Conservation (phyloP, 2,797 vertebrate species). For the Carcharodon carcharias region DNA sequence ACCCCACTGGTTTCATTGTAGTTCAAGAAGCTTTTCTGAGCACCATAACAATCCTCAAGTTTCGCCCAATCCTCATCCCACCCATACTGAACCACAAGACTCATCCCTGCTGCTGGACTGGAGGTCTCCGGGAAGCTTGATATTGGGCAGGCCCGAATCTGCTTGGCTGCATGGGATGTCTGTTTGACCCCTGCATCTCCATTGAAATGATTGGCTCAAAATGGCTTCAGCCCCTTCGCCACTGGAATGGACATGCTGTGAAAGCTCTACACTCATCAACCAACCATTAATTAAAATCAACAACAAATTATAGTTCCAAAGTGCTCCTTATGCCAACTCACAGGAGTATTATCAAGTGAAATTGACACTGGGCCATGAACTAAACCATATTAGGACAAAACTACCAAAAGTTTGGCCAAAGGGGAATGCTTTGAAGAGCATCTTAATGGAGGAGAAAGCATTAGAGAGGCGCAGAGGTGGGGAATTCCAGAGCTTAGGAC, state of each 20-base stretch:
- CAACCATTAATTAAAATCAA: not conserved
- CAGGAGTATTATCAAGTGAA: not conserved
- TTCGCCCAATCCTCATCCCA: too few species aligned
- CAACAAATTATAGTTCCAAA: not conserved
- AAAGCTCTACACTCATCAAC: not conserved
- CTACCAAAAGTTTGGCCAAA: not conserved
- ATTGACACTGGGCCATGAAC: not conserved
- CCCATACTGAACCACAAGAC: too few species aligned
- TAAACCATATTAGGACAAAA: not conserved
- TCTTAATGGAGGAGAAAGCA: not conserved
- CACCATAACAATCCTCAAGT: not conserved
- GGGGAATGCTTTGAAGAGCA: not conserved
- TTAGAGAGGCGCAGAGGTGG: not conserved
- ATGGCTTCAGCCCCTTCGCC: not conserved
- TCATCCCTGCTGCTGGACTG: not conserved
- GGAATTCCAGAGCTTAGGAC: not conserved
- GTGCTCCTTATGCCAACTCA: not conserved
- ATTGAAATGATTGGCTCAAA: not conserved
- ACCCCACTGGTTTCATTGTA: too few species aligned
- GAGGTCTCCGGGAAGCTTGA: too few species aligned
- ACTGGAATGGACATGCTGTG: not conserved
- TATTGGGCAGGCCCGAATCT: not conserved
- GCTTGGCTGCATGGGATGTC: too few species aligned
- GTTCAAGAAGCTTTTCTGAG: not conserved
- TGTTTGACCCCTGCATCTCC: not conserved